Conservation (phyloP, 2,888 invertebrate species). For the Encarsia formosa region DNA sequence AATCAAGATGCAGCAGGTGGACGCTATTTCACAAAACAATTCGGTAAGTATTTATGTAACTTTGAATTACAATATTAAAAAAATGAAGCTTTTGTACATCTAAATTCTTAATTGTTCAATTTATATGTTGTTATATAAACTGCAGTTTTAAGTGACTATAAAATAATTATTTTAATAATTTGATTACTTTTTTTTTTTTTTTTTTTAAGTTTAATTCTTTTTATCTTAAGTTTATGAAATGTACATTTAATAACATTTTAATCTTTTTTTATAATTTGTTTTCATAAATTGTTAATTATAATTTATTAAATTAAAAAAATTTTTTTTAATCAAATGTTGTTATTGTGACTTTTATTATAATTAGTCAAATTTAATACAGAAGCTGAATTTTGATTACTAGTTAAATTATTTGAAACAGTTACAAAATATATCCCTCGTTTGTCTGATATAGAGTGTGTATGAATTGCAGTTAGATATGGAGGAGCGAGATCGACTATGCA, state of each 20-base stretch:
- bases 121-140: too few relatives aligned
- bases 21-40: constrained; percentile 57
- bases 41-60: constrained; percentile 50
- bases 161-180: too few relatives aligned
- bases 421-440: constrained; percentile 33
- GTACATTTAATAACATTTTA: too few relatives aligned
- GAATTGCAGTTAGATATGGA: constrained; percentile 51
- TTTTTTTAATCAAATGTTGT: neutral
- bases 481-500: constrained; percentile 52
- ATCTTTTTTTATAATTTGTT: too few relatives aligned
- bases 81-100: constrained; percentile 23
- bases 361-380: too few relatives aligned
- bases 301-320: neutral
- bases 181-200: too few relatives aligned
- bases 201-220: too few relatives aligned
- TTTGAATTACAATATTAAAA: neutral
- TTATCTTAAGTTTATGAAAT: too few relatives aligned
- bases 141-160: too few relatives aligned
- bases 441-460: constrained; percentile 47
- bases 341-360: neutral
- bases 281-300: neutral
- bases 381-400: too few relatives aligned
- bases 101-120: neutral
- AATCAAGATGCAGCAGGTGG: constrained; percentile 61
- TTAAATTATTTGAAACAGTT: constrained; percentile 14